Evolutionary conservation across 64 coral and sea anemone genomes (phyloP).

Genomic region (Stylophora pistillata): DNA sequence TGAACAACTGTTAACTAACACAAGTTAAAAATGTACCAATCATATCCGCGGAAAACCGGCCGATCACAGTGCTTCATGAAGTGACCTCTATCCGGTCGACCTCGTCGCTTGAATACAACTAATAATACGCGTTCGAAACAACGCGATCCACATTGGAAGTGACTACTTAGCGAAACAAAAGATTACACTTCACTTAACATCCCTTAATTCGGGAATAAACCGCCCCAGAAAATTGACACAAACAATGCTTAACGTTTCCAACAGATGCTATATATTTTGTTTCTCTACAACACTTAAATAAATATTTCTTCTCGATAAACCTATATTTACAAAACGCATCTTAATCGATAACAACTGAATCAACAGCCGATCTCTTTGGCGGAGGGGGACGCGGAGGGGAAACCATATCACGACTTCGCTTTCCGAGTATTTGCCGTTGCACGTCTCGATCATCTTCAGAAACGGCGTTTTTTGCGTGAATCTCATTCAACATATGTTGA

Average conservation of each 20-base stretch:
- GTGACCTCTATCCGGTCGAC: too few relatives aligned
- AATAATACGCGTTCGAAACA: too few relatives aligned
- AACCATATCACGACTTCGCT: background rate
- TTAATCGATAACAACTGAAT: constrained; percentile 35
- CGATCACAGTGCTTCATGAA: too few relatives aligned
- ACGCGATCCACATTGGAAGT: too few relatives aligned
- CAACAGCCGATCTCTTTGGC: constrained; percentile 31
- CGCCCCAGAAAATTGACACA: too few relatives aligned
- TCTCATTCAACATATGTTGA: constrained; percentile 60
- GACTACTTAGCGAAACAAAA: too few relatives aligned
- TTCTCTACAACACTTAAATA: background rate
- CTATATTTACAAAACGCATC: background rate
- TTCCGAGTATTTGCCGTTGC: background rate
- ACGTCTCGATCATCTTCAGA: background rate
- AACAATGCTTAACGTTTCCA: too few relatives aligned
- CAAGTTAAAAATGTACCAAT: too few relatives aligned
- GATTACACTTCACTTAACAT: background rate
- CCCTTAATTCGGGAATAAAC: background rate
- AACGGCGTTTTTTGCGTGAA: constrained; percentile 26
- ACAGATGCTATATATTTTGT: too few relatives aligned
- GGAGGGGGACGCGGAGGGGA: background rate
- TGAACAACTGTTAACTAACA: too few relatives aligned
- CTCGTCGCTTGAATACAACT: too few relatives aligned
- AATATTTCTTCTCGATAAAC: constrained; percentile 1
- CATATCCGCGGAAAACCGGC: too few relatives aligned